Base-by-base conservation (phyloP, 2,797 vertebrate genomes). In the Podarcis lilfordi region DNA sequence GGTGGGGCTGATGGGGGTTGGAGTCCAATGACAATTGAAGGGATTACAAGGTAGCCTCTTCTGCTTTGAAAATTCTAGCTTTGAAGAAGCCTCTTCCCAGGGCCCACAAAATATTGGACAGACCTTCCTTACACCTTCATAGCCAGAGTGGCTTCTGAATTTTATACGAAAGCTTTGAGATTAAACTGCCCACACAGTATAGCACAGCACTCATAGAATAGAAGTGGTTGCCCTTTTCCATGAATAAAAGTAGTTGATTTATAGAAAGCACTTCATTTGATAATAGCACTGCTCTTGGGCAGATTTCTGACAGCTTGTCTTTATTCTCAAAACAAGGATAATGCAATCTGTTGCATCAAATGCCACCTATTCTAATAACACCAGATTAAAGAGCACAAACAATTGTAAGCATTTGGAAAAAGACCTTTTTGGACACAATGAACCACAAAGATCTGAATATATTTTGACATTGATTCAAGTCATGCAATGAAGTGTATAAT, bases 381-480 rank as follows among this genome's bases (percentile, higher is more conserved):
- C 55, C 59, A 68, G 2, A 84, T 72, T 83, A 83, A 83, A 84
- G 19, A 19, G 11, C 83, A 68, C 29, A 25, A 79, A 29, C 13
- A 78, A 69, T 85, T 84, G 29, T 25, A 71, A 75, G 69, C 29
- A 35, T 15, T 50, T 35, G 29, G 55, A 61, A 85, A 37, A 59
- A 4, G 23, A 84, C 59, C 37, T 87, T 64, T 40, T 79, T 25
- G 40, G 75, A 80, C 25, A 43, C 45, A 82, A n/a, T 85, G 69
- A 88, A 84, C 81, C 83, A 71, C 43, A 75, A 88, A 91, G 79
- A 43, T 74, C 32, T 59, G 69, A 43, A 85, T 35, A 17, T 83
- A 81, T 89, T 85, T 90, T 88, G 83, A 83, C 80, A 80, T 69
- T 17, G 66, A 17, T 88, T 86, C 77, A 83, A 75, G 27, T 90